Evolutionary conservation across 2,888 invertebrate genomes (phyloP), one percentile per base, ranked within the genome.

Genomic region (Tinea pellionella): DNA sequence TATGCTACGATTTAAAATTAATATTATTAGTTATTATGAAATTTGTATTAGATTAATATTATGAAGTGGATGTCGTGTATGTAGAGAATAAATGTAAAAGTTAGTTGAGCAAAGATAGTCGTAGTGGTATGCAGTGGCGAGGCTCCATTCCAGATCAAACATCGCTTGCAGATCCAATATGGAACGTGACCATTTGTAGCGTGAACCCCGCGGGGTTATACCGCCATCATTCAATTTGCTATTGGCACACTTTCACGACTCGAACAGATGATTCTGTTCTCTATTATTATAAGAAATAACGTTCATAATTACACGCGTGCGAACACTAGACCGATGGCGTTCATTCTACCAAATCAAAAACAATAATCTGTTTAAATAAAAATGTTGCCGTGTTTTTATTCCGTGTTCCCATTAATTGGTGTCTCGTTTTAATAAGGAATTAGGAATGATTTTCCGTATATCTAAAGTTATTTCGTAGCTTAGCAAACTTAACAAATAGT

Each of bases 151-250:
- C 37, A 9, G 2, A 9, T 42, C 42, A 42, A 42, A 42, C 42
- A 42, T 42, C 42, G 42, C 42, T 13, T 12, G 42, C 42, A 47
- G 15, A 47, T 47, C 47, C 16, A 47, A 47, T 47, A 47, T 16
- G 47, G 16, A 47, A 47, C 47, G 47, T 47, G 47, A 6, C 47
- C 47, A 47, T 47, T 9, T 47, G 15, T 13, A 47, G 47, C 15
- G 47, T 13, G 47, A 37, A 37, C 37, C 37, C 15, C 13, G 47
- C 13, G 47, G 47, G 47, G 15, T 8, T 47, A n/a, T 4, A 15
- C 6, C 13, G 47, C n/a, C 47, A 47, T 47, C 47, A 47, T 47
- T 47, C 47, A 47, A 47, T 47, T 47, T 15, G 47, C 47, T 47
- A 47, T 47, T 16, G 47, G 47, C 16, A 47, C 47, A 47, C 42